Evolutionary conservation across 1,140 invertebrate species (phyloP), one percentile per base, ranked within the genome.

Genomic region (Zaprionus vittiger): DNA sequence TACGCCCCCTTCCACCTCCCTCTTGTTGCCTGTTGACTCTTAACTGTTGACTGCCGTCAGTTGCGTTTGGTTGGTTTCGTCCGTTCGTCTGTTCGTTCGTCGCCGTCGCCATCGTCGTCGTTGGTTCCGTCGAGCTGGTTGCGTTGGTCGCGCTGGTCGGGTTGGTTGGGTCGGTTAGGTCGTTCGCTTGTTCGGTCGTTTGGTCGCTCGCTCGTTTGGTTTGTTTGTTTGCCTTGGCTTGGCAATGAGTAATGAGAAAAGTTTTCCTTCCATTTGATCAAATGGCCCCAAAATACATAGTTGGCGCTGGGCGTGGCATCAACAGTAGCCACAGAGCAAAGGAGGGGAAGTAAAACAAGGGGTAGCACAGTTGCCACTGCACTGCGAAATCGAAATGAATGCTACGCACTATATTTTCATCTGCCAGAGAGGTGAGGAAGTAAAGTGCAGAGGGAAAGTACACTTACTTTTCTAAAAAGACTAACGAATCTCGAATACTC

Each of bases 201-300:
- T 28, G 47, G 26, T 62, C 24, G 47, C 47, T 47, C 12, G 38
- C 38, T 54, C 78, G 67, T 69, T 54, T 70, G 65, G 56, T 37
- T 62, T 81, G 63, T 80, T 69, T 84, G 78, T 77, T 84, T 81
- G 82, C 73, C 68, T 84, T 86, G 80, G 69, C 81, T 84, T 81
- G 82, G 81, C 85, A 89, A 89, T 89, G 84, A 89, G 84, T 89
- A 89, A 89, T 89, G 84, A 89, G 84, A 89, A 89, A 89, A 89
- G 84, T 89, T 89, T 89, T 89, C 86, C 69, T 89, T 87, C 84
- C 83, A 87, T 87, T 87, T 87, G 83, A 87, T 87, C 83, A 87
- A 87, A 89, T 83, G 78, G 84, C 77, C 78, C 83, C 79, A 87
- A 87, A 80, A 85, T 89, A 87, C 80, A 89, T 75, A 89, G 84